phyloP scores from a whole-genome alignment of 2,888 invertebrate species.

The Acronicta leporina region DNA sequence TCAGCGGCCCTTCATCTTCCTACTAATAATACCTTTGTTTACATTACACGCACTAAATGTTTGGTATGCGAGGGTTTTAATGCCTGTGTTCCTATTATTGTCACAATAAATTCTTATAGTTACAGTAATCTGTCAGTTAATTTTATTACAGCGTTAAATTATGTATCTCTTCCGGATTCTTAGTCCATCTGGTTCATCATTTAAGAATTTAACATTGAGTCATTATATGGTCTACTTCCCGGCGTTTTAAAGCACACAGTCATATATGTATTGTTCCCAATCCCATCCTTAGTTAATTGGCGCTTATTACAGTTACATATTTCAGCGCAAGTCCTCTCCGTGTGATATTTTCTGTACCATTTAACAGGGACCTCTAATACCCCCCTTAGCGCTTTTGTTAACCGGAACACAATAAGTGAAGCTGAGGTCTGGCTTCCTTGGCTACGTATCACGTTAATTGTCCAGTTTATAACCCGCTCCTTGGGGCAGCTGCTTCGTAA shows the following conservation, averaged over 20 bases:
- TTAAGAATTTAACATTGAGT: constrained; percentile 50
- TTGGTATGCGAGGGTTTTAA: constrained; percentile 59
- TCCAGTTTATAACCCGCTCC: constrained; percentile 85
- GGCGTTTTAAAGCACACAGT: constrained; percentile 65
- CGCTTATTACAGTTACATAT: constrained; percentile 85
- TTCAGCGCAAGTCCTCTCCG: constrained; percentile 69
- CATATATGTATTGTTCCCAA: constrained; percentile 74
- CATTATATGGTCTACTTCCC: constrained; percentile 59
- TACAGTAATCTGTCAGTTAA: constrained; percentile 20
- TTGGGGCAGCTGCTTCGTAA: constrained; percentile 86
- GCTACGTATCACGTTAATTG: constrained; percentile 79
- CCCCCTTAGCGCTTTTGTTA: constrained; percentile 51
- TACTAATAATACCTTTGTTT: constrained; percentile 77
- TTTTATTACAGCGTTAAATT: constrained; percentile 19
- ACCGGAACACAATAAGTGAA: constrained; percentile 56
- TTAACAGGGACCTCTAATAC: constrained; percentile 62
- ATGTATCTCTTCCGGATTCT: constrained; percentile 30
- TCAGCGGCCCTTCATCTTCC: constrained; percentile 73
- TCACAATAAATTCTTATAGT: constrained; percentile 55
- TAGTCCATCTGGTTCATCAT: constrained; percentile 29
- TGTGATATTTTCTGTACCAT: constrained; percentile 73
- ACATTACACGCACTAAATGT: constrained; percentile 67
- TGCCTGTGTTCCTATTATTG: constrained; percentile 59
- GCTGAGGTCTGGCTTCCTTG: constrained; percentile 69
- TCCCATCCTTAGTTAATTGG: constrained; percentile 85